Base-by-base conservation (phyloP, 2,113 vertebrate species). In the Antennarius striatus region DNA sequence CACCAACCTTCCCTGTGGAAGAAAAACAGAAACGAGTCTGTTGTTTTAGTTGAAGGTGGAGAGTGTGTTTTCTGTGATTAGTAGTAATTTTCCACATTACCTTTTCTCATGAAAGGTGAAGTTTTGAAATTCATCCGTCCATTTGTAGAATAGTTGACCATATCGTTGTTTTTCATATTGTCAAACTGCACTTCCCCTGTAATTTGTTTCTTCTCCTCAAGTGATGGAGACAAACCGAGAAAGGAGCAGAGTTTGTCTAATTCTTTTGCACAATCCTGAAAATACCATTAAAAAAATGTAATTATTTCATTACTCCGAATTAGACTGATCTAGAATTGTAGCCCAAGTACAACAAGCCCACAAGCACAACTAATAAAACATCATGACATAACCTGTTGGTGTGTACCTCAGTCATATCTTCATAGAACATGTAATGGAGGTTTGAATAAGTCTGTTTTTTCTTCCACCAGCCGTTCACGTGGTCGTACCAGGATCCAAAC, bases 401-500 rank as follows among this genome's bases (percentile, higher is more conserved):
- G 32, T 36, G 1, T 43, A 84, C 42, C 42, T 43, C 42, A 43
- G 11, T 12, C 1, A 43, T 43, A 1, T 43, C 42, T 12, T 43
- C 42, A 54, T 92, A 96, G 86, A 94, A 95, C 54, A 96, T 83
- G 57, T 92, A 95, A 42, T 94, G 90, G 50, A 95, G 64, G 0
- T 76, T 87, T 30, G 91, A 73, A 71, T 91, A 86, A 10, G 87
- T 84, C 66, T 92, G 68, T 66, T 68, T 94, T 77, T 94, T 95
- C 68, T 94, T 86, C 94, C 94, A 95, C 93, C 93, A 95, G 53
- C 74, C 87, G 0, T 53, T 89, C 57, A 95, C 93, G 0, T 95
- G 94, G 3, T 95, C 84, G 3, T 93, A 93, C 94, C 93, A 96
- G 32, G 94, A 86, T 42, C 94, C 92, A 0, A 87, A 95, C 36